Conservation (phyloP, 2,113 vertebrate species). For the Ptyas mucosa region DNA sequence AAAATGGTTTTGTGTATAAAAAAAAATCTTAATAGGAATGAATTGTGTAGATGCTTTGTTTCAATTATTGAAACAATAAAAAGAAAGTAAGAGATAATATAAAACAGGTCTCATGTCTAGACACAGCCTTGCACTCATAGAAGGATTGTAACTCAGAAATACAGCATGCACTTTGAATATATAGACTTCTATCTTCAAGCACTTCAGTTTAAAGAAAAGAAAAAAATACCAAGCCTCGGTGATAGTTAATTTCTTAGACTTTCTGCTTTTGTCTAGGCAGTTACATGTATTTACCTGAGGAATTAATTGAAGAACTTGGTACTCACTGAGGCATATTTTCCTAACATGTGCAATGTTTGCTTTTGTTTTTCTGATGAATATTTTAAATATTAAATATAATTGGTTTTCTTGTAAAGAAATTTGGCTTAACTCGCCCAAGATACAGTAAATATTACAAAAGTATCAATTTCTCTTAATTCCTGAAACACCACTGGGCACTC, state of each 20-base stretch:
- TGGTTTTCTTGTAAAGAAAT: background rate
- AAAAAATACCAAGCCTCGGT: background rate
- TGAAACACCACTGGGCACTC: constrained; percentile 27
- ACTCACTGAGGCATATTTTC: background rate
- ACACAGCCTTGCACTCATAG: background rate
- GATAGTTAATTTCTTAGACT: background rate
- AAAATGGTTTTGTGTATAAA: background rate
- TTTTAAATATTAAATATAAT: background rate
- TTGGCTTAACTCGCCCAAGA: constrained; percentile 7
- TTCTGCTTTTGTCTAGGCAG: background rate
- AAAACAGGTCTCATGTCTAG: background rate
- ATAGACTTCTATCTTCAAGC: background rate
- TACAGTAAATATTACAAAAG: background rate
- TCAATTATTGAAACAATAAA: background rate
- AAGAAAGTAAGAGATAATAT: background rate
- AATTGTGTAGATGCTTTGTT: background rate
- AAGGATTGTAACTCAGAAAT: background rate
- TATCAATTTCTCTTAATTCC: constrained; percentile 27
- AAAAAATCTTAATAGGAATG: background rate
- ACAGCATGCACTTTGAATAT: background rate
- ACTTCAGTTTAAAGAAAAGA: background rate
- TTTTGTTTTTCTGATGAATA: background rate
- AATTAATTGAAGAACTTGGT: background rate
- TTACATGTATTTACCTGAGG: background rate
- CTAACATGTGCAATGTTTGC: background rate